Base-by-base conservation (phyloP, 2,888 invertebrate genomes). In the Lycaena phlaeas region DNA sequence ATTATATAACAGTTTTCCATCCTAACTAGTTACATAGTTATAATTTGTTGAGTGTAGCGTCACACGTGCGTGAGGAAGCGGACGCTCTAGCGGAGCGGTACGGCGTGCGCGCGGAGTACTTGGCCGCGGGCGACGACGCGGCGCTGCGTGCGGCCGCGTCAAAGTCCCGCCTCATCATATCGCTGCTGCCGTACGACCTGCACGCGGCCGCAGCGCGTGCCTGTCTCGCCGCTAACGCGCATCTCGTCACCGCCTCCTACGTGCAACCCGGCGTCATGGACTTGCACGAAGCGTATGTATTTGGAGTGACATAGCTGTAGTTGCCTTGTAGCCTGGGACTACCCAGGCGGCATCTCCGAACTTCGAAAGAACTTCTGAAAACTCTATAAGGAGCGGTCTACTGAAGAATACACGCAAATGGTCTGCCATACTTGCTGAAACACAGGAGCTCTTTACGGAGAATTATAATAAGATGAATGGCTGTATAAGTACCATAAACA, bases 161-260 rank as follows among this genome's bases (percentile, higher is more conserved):
- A 2, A 87, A 89, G 12, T 88, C 92, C 0, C 90, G 94, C 52
- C 88, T 94, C 0, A 94, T 93, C 0, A 87, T 95, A 4, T 97
- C 98, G 0, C 86, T 99, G 29, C 78, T 99, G 34, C 99, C 99
- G 0, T 97, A 96, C 62, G 87, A 90, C 10, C 86, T 97, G 22
- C 99, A 99, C 67, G 93, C 94, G 0, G 82, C 90, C 3, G 90
- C 93, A 2, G 98, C 98, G 0, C 88, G 90, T 56, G 89, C 91
- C 11, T 99, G 98, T 65, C 92, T 99, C 38, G 87, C 88, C n/a
- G 87, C 92, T 45, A 89, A 90, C 46, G 92, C 92, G 0, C 95
- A 99, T 68, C 90, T 99, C 90, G 97, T 99, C 11, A 99, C 99
- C 0, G 97, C 98, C 0, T 97, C 97, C 45, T 99, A 99, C 61